Conservation (phyloP, 2,113 vertebrate genomes). For the Pionites leucogaster region DNA sequence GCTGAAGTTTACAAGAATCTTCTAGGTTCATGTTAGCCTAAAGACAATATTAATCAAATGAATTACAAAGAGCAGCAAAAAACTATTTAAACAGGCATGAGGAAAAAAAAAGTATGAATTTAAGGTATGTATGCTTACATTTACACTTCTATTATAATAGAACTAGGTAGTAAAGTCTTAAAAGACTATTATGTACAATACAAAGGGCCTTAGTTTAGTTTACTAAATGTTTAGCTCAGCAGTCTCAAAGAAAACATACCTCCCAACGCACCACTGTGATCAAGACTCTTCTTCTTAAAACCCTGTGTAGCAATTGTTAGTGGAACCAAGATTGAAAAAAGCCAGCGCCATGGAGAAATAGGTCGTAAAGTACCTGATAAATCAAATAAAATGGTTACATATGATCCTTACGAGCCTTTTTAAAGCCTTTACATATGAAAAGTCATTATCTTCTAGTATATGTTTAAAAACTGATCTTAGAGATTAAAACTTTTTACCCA, state of each 20-base stretch:
- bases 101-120: background rate
- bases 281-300: slow-evolving; percentile 87
- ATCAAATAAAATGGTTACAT: background rate
- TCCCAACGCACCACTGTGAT: slow-evolving; percentile 87
- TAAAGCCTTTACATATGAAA: background rate
- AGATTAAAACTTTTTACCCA: background rate
- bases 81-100: background rate
- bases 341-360: slow-evolving; percentile 94
- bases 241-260: slow-evolving; percentile 73
- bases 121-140: background rate
- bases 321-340: slow-evolving; percentile 90
- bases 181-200: background rate
- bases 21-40: background rate
- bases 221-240: background rate
- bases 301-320: slow-evolving; percentile 79
- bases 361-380: slow-evolving; percentile 84
- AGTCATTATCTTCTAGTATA: background rate
- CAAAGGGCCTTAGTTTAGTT: background rate
- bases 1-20: background rate
- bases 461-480: background rate
- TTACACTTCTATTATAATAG: background rate
- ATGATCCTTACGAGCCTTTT: background rate
- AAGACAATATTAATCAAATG: background rate
- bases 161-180: background rate
- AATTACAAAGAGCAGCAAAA: background rate